Evolutionary conservation across 2,797 vertebrate genomes (phyloP), one percentile per base, ranked within the genome.

Genomic region (Nothura maculosa): DNA sequence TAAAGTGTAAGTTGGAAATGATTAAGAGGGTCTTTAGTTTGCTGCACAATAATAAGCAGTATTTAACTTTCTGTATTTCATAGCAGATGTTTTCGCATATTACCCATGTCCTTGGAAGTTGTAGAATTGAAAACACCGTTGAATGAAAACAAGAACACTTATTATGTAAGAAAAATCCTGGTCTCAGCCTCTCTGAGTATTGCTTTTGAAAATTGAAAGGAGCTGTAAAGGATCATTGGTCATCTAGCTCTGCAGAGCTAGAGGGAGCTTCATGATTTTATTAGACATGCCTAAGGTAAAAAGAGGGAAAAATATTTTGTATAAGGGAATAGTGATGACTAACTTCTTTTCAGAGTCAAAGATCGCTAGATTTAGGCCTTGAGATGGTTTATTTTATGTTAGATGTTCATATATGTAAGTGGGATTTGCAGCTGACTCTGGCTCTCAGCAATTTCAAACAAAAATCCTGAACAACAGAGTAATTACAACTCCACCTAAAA

Each of bases 241-340:
- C 95, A 96, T 96, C 96, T 96, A 78, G 97, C 89, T 97, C 77
- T 96, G 70, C 92, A 97, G 96, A 97, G 93, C 96, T 96, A 98
- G 96, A 97, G 95, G 94, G 94, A 97, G 94, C 94, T 90, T 97
- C 90, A 28, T 54, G 92, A 95, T 98, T 97, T 97, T 97, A 91
- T 95, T 93, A 97, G 80, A 74, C 93, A 82, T 68, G 87, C 83
- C 82, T 95, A 85, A 86, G 76, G 55, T 74, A 78, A 57, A 80
- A 83, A 80, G 43, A 22, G 40, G 16, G 38, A 2, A n/a, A 55
- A 90, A 79, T 69, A 82, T 8, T 89, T 43, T 82, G 55, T 80
- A 66, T 85, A 85, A 94, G 45, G 36, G 36, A 86, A 50, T 42
- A 17, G 36, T 92, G 75, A 54, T 90, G 38, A 9, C 38, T 81